phyloP scores from a whole-genome alignment of 2,113 vertebrate genomes.

The Steatornis caripensis region DNA sequence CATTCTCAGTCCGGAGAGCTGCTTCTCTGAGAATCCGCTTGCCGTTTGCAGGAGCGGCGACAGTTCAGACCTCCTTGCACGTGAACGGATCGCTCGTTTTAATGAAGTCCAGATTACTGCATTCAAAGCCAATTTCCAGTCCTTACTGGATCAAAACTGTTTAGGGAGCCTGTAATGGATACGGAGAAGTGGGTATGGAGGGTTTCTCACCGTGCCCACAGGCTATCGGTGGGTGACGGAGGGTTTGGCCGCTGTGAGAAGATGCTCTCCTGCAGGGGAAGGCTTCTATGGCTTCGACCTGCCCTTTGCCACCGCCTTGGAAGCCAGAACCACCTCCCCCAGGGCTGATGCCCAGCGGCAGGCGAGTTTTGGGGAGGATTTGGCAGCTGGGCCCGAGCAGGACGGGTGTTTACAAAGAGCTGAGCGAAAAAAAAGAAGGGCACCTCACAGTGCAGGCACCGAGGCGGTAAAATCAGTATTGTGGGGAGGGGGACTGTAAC shows the following conservation, averaged over 20 bases:
- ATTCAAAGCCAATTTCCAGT: neutral
- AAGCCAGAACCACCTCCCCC: rapidly evolving
- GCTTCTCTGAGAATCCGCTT: neutral
- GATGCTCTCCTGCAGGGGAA: neutral
- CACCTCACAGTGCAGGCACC: neutral
- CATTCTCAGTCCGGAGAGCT: neutral
- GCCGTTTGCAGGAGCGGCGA: neutral
- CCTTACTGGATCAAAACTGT: neutral
- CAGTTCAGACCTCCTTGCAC: neutral
- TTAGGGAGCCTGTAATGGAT: neutral
- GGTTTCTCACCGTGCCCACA: neutral
- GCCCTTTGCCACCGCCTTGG: neutral
- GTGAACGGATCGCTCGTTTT: neutral
- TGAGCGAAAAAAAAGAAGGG: no score
- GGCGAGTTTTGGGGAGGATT: neutral
- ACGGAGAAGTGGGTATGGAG: rapidly evolving
- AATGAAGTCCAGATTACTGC: neutral
- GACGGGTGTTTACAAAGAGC: neutral
- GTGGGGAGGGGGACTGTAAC: neutral
- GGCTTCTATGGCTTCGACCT: neutral
- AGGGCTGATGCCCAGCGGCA: rapidly evolving
- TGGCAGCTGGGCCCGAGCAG: neutral
- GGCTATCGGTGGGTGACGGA: rapidly evolving
- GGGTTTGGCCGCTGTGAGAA: neutral
- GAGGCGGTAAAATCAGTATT: neutral